Percentiles rank a stretch among this genome's conserved stretches.
These are phyloP conservation scores for Pipra filicauda DNA, from an alignment of 2,113 vertebrate species.

Conservation along the genomic window DNA sequence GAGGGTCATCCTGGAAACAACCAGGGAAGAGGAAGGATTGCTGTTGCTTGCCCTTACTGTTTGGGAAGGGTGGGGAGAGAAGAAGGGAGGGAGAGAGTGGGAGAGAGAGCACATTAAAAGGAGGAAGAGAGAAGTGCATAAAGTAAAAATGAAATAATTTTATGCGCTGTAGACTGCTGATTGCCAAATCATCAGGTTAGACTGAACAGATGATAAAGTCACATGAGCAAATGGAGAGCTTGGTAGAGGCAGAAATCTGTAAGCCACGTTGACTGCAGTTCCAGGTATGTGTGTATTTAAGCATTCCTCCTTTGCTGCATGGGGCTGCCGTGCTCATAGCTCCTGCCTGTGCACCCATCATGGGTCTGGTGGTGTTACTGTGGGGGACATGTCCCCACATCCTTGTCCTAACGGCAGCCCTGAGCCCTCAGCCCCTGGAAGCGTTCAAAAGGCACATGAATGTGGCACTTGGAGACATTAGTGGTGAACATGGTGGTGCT, in stretches of 20 bases:
- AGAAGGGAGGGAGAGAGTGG: not conserved
- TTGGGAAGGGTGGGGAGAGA: not conserved
- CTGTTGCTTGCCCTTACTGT: not conserved
- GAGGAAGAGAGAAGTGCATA: not conserved
- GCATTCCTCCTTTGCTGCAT: not conserved
- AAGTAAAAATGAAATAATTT: not conserved
- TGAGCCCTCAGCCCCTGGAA: not conserved
- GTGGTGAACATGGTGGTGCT: fast-evolving
- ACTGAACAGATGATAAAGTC: not conserved
- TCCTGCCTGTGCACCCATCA: not conserved
- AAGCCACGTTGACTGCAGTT: not conserved
- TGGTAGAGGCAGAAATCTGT: not conserved
- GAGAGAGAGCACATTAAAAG: not conserved
- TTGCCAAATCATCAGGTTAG: not conserved
- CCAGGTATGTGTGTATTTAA: not conserved
- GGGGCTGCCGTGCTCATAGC: not conserved
- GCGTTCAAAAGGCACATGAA: not conserved
- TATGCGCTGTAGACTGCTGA: fast-evolving
- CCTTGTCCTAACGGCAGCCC: not conserved
- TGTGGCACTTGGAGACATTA: not conserved
- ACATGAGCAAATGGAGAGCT: not conserved
- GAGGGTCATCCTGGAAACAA: not conserved
- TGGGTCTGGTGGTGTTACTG: not conserved
- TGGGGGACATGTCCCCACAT: not conserved
- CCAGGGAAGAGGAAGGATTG: not conserved